Percentiles rank a stretch among this genome's conserved stretches.
Evolutionary conservation across 2,888 invertebrate genomes (phyloP).

Genomic region (Tetanocera ferruginea): DNA sequence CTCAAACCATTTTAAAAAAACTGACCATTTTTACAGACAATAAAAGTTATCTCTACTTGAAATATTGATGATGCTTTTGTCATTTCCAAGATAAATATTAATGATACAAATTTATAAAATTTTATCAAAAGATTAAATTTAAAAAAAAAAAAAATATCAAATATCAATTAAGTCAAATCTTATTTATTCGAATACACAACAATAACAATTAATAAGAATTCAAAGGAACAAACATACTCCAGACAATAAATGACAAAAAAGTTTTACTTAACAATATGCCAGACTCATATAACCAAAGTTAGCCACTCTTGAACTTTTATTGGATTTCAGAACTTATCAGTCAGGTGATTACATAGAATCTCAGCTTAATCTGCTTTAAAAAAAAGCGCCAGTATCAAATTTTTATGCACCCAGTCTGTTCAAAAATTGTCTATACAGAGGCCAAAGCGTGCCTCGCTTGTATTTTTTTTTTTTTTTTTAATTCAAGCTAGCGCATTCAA

Average conservation of each 20-base stretch:
- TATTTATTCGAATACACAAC: constrained; percentile 59
- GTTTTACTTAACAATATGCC: neutral
- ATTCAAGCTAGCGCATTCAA: neutral
- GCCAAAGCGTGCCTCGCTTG: neutral
- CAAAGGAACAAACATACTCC: constrained; percentile 34
- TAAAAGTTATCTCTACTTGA: too few relatives aligned
- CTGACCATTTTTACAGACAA: too few relatives aligned
- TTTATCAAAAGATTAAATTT: neutral
- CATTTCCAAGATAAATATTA: constrained; percentile 2
- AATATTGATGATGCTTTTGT: too few relatives aligned
- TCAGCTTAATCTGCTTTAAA: neutral
- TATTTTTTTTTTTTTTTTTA: neutral
- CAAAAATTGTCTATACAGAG: neutral
- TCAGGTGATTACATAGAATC: constrained; percentile 3
- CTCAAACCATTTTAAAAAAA: too few relatives aligned
- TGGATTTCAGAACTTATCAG: neutral
- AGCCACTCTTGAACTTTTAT: neutral
- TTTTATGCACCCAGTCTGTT: neutral
- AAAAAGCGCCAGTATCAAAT: constrained; percentile 8
- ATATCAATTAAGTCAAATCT: constrained; percentile 31
- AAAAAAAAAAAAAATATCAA: constrained; percentile 30
- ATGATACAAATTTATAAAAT: constrained; percentile 38
- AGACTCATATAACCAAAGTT: constrained; percentile 16
- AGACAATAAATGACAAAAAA: constrained; percentile 26
- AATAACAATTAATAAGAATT: constrained; percentile 65